Conservation (phyloP, 2,888 invertebrate genomes). For the Drosophila crucigera region DNA sequence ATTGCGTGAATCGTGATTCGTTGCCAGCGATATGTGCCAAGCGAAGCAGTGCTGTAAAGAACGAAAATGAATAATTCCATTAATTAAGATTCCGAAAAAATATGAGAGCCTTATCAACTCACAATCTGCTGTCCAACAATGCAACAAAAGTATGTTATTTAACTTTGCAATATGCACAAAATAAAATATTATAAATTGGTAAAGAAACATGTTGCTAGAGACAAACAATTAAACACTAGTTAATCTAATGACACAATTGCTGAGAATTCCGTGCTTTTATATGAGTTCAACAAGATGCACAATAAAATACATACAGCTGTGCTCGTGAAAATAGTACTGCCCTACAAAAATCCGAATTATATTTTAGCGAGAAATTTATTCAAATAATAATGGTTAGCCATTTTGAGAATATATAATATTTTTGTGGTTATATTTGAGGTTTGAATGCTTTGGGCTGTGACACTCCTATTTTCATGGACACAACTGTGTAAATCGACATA, state of each 20-base stretch:
- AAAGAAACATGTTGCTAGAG: conserved; percentile 28
- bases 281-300: conserved; percentile 12
- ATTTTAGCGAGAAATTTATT: not conserved
- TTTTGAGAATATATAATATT: not conserved
- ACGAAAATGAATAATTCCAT: not conserved
- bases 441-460: not conserved
- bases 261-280: conserved; percentile 42
- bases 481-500: not conserved
- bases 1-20: conserved; percentile 48
- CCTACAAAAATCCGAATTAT: not conserved
- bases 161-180: conserved; percentile 55
- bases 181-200: conserved; percentile 63
- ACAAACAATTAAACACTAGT: conserved; percentile 35
- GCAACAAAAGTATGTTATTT: conserved; percentile 44
- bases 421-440: not conserved
- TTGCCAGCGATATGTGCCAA: conserved; percentile 40
- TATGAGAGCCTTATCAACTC: not conserved
- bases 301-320: not conserved
- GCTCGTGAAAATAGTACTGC: not conserved
- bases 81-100: not conserved
- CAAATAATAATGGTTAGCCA: not conserved
- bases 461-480: not conserved
- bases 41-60: conserved; percentile 56
- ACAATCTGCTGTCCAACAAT: conserved; percentile 43
- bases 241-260: conserved; percentile 16